Percentiles rank a stretch among this genome's conserved stretches.
Conservation (phyloP, 2,113 vertebrate species). For the Macrotus californicus region DNA sequence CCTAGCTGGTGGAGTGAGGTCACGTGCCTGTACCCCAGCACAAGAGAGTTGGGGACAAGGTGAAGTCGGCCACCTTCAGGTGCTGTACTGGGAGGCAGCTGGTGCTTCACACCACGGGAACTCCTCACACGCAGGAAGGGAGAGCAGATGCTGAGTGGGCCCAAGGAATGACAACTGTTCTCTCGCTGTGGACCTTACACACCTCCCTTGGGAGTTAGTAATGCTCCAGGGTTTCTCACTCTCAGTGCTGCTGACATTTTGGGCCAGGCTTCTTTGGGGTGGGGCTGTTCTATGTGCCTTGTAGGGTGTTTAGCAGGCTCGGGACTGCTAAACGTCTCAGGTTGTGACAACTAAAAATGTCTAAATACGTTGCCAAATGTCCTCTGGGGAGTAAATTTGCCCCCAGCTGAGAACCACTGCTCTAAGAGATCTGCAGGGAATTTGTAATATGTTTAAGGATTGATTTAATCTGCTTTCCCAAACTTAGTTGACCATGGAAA, state of each 20-base stretch:
- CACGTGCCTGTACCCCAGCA: accelerated
- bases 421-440: background rate
- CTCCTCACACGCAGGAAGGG: background rate
- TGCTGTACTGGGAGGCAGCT: background rate
- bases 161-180: background rate
- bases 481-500: background rate
- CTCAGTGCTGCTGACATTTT: background rate
- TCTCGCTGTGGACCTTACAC: background rate
- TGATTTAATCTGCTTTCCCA: background rate
- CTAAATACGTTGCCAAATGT: background rate
- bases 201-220: background rate
- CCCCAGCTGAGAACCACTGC: background rate
- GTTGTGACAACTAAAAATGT: background rate
- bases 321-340: background rate
- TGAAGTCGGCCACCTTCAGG: background rate
- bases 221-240: background rate
- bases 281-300: background rate
- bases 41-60: background rate
- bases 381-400: background rate
- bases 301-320: background rate
- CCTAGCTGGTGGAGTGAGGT: background rate
- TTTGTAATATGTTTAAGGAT: background rate
- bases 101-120: background rate
- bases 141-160: background rate
- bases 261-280: background rate